These are phyloP conservation scores for Stegodyphus dumicola DNA, from an alignment of 1,140 invertebrate species.

Conservation along the genomic window DNA sequence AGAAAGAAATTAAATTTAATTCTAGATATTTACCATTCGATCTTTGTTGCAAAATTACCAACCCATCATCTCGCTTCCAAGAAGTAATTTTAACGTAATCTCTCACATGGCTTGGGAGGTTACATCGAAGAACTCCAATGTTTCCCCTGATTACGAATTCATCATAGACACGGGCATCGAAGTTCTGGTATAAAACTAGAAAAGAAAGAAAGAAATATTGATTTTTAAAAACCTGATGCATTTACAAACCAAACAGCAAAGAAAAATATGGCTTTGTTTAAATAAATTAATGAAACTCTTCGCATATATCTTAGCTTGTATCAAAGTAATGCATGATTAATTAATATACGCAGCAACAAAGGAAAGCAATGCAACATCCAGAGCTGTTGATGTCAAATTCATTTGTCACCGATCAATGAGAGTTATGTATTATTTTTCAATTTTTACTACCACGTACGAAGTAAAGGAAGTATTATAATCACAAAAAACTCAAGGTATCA, in stretches of 20 bases:
- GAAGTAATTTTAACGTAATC: constrained; percentile 69
- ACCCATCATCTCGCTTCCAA: constrained; percentile 65
- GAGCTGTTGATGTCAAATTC: too few species aligned
- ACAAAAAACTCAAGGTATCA: too few species aligned
- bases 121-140: constrained; percentile 70
- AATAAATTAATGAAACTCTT: not conserved
- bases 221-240: too few species aligned
- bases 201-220: constrained; percentile 20
- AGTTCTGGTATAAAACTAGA: constrained; percentile 84
- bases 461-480: too few species aligned
- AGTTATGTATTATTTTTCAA: too few species aligned
- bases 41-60: constrained; percentile 45
- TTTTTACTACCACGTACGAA: too few species aligned
- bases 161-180: constrained; percentile 74
- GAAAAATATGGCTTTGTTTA: not conserved
- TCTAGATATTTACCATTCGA: constrained; percentile 21
- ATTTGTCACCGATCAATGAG: too few species aligned
- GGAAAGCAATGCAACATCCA: not conserved
- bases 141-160: constrained; percentile 70
- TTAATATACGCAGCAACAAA: not conserved
- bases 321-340: not conserved
- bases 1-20: not conserved
- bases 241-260: too few species aligned
- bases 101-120: constrained; percentile 69
- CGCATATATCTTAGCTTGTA: not conserved